Evolutionary conservation across 2,113 vertebrate species (phyloP).

Genomic region (Dinomys branickii): DNA sequence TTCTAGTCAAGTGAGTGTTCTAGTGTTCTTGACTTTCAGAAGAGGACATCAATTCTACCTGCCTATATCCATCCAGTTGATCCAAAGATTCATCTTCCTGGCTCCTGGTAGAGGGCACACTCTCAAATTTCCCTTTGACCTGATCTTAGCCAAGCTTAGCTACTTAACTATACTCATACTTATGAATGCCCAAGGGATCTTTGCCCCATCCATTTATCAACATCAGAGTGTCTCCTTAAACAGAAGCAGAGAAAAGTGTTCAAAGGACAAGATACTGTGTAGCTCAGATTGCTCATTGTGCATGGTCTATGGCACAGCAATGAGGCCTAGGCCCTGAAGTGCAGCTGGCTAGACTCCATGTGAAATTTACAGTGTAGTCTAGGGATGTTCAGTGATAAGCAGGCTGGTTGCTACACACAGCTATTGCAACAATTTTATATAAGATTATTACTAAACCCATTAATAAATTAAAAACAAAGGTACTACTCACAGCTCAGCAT

Average conservation of each 20-base stretch:
- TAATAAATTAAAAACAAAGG: not conserved
- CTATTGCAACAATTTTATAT: not conserved
- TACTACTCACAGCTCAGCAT: not conserved
- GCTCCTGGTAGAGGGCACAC: not conserved
- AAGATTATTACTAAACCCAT: not conserved
- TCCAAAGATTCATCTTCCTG: not conserved
- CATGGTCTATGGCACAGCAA: not conserved
- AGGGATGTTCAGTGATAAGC: not conserved
- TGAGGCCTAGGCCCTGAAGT: not conserved
- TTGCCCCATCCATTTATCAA: not conserved
- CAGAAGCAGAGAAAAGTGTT: not conserved
- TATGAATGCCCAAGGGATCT: not conserved
- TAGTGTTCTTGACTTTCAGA: not conserved
- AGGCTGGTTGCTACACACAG: not conserved
- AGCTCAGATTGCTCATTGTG: not conserved
- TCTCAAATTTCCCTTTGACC: not conserved
- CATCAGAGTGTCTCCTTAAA: not conserved
- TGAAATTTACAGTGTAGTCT: not conserved
- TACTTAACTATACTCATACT: not conserved
- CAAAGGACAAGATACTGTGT: not conserved
- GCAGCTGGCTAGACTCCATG: not conserved
- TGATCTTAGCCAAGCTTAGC: slow-evolving; percentile 17
- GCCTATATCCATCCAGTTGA: not conserved
- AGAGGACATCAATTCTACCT: not conserved
- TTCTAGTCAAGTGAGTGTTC: not conserved